phyloP scores from a whole-genome alignment of 2,113 vertebrate genomes.

The Vulpes vulpes region DNA sequence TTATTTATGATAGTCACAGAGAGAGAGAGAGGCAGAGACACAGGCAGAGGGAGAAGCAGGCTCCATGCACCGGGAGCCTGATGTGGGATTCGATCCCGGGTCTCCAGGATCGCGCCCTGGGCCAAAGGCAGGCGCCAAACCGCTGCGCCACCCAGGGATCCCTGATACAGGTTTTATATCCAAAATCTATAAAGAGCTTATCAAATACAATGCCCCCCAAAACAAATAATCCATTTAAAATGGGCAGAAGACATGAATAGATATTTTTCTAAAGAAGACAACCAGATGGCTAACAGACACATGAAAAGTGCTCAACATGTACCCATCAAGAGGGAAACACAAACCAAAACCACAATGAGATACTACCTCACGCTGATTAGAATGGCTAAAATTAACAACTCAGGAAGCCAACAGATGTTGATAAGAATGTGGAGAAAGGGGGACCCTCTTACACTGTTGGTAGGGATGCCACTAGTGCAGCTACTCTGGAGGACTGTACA shows the following conservation, averaged over 20 bases:
- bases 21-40: too few relatives aligned
- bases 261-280: background rate
- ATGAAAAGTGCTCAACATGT: background rate
- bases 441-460: background rate
- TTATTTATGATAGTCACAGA: too few relatives aligned
- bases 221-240: background rate
- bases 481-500: background rate
- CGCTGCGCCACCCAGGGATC: too few relatives aligned
- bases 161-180: background rate
- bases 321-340: background rate
- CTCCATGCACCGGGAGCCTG: too few relatives aligned
- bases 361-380: background rate
- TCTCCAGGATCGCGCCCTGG: too few relatives aligned
- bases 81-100: too few relatives aligned
- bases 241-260: background rate
- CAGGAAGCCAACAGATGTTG: background rate
- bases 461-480: background rate
- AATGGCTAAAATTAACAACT: background rate
- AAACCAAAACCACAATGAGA: background rate
- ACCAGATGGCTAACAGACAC: background rate
- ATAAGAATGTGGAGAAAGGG: background rate
- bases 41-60: too few relatives aligned
- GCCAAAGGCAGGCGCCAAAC: too few relatives aligned
- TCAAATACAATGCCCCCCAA: background rate
- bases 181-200: background rate